phyloP scores from a whole-genome alignment of 1,140 invertebrate genomes.

The Drosophila tani region DNA sequence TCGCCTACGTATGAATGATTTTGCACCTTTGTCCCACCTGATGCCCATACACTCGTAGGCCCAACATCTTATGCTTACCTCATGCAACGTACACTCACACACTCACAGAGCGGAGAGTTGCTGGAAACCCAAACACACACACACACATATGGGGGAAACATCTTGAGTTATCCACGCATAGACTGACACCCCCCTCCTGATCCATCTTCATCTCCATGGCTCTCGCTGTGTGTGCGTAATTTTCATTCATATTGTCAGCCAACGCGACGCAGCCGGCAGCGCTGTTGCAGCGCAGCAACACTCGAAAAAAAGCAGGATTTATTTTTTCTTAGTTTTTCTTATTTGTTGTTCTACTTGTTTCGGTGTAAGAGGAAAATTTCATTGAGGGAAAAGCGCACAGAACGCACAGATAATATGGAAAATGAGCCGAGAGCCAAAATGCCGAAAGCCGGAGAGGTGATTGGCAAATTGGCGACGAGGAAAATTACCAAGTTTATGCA shows the following conservation, averaged over 20 bases:
- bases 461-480: constrained; percentile 57
- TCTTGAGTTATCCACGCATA: constrained; percentile 68
- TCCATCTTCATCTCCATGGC: constrained; percentile 48
- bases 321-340: background rate
- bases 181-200: constrained; percentile 17
- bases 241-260: constrained; percentile 77
- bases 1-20: constrained; percentile 44
- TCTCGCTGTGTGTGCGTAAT: constrained; percentile 67
- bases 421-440: constrained; percentile 17
- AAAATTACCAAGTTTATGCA: constrained; percentile 64
- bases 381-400: constrained; percentile 54
- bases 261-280: constrained; percentile 57
- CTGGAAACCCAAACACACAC: constrained; percentile 36
- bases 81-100: constrained; percentile 68
- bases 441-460: constrained; percentile 33
- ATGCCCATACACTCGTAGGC: constrained; percentile 42
- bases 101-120: constrained; percentile 9
- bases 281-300: constrained; percentile 19
- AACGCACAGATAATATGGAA: constrained; percentile 28
- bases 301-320: constrained; percentile 3
- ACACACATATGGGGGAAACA: constrained; percentile 37
- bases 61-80: constrained; percentile 72
- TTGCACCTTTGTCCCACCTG: constrained; percentile 32
- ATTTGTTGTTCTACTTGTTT: constrained; percentile 13
- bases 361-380: constrained; percentile 56